These are phyloP conservation scores for Schizopygopsis pylzovi DNA, from an alignment of 2,797 vertebrate species.

Conservation along the genomic window DNA sequence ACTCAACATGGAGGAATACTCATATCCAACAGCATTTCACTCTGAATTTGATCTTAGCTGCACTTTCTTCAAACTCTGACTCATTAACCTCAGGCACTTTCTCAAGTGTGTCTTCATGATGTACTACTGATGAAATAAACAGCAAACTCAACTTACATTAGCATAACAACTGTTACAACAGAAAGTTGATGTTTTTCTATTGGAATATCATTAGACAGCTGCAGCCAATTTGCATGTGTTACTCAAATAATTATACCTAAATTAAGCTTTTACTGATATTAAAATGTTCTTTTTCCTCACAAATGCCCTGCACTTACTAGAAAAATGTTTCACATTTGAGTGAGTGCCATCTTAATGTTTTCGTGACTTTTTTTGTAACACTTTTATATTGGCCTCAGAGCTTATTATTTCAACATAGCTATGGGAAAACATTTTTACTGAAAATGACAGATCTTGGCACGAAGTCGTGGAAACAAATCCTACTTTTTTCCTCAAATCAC, in stretches of 20 bases:
- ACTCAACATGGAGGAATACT: not conserved
- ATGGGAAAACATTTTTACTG: not conserved
- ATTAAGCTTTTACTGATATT: not conserved
- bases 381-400: not conserved
- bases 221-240: not conserved
- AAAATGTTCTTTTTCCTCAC: not conserved
- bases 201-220: not conserved
- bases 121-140: not conserved
- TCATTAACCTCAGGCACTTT: slow-evolving; percentile 9
- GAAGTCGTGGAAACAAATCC: not conserved
- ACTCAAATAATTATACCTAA: not conserved
- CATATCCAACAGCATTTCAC: not conserved
- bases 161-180: not conserved
- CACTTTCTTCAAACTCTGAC: not conserved
- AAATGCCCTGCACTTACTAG: not conserved
- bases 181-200: not conserved
- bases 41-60: not conserved
- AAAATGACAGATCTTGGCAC: not conserved
- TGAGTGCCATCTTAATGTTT: not conserved
- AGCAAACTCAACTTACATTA: not conserved
- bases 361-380: not conserved
- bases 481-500: not conserved
- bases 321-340: not conserved
- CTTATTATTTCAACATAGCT: not conserved
- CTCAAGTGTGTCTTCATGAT: not conserved